Percentiles rank a stretch among this genome's conserved stretches.
Evolutionary conservation across 2,113 vertebrate species (phyloP).

Genomic region (Thalassoma bifasciatum): DNA sequence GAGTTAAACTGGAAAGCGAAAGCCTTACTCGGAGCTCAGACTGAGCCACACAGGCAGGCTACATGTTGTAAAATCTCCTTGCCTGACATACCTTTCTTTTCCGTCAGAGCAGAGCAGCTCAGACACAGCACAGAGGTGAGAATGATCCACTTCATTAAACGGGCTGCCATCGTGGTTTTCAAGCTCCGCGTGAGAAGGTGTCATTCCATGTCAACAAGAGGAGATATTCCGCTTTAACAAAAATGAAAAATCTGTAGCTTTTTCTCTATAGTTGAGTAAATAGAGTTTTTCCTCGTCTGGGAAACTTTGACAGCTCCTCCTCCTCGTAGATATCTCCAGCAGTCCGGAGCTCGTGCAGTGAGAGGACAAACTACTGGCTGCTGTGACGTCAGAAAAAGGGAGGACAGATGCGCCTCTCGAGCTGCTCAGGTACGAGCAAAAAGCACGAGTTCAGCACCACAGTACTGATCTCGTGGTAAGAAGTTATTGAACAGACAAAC

Average conservation of each 20-base stretch:
- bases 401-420: slow-evolving; percentile 41
- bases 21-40: neutral
- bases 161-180: slow-evolving; percentile 71
- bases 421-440: slow-evolving; percentile 54
- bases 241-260: neutral
- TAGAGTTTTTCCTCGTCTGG: slow-evolving; percentile 35
- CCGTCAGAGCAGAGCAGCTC: slow-evolving; percentile 65
- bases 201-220: slow-evolving; percentile 65
- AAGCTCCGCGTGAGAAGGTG: slow-evolving; percentile 33
- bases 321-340: slow-evolving; percentile 57
- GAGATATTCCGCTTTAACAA: slow-evolving; percentile 39
- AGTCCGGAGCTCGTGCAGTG: slow-evolving; percentile 22
- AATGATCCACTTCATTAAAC: slow-evolving; percentile 66
- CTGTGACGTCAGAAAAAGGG: slow-evolving; percentile 77
- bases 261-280: neutral
- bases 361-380: slow-evolving; percentile 48
- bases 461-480: neutral
- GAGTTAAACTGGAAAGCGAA: neutral
- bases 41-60: slow-evolving; percentile 27
- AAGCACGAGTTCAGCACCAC: rapidly evolving
- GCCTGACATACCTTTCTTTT: slow-evolving; percentile 82
- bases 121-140: slow-evolving; percentile 68
- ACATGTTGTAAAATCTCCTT: slow-evolving; percentile 5
- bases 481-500: no score
- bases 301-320: slow-evolving; percentile 84